Conservation (phyloP, 1,140 invertebrate species). For the Periplaneta americana region DNA sequence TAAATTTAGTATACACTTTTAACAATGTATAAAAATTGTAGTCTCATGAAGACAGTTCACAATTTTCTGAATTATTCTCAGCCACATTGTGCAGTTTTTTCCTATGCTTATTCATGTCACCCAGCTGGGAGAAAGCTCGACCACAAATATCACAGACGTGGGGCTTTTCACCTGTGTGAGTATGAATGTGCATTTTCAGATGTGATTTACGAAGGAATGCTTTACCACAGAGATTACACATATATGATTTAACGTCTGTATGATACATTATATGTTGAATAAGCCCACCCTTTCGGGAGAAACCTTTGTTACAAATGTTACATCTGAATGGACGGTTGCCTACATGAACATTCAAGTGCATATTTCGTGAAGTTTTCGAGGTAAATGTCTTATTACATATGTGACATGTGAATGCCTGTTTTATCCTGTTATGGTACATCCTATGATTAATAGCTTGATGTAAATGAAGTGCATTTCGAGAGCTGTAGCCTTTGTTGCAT, state of each 20-base stretch:
- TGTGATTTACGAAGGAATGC: not conserved
- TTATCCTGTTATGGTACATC: constrained; percentile 27
- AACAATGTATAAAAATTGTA: too few relatives aligned
- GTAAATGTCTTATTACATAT: constrained; percentile 46
- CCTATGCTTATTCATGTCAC: constrained; percentile 12
- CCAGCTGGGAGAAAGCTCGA: constrained; percentile 46
- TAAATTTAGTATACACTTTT: too few relatives aligned
- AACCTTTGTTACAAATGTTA: constrained; percentile 39
- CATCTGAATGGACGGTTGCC: constrained; percentile 49
- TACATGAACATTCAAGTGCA: constrained; percentile 43
- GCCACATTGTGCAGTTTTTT: not conserved
- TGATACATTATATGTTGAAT: constrained; percentile 45
- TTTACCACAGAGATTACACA: constrained; percentile 10
- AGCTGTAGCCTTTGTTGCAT: not conserved
- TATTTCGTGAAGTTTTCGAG: constrained; percentile 29
- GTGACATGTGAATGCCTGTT: constrained; percentile 46
- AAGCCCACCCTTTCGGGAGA: constrained; percentile 43
- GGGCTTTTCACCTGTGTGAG: constrained; percentile 55
- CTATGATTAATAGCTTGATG: constrained; percentile 22
- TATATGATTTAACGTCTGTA: constrained; percentile 41
- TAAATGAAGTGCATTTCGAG: not conserved
- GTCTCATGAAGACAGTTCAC: too few relatives aligned
- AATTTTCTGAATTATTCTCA: too few relatives aligned
- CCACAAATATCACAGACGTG: constrained; percentile 57
- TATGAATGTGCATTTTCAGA: constrained; percentile 55